These are phyloP conservation scores for Microcaecilia unicolor DNA, from an alignment of 2,797 vertebrate genomes.

Conservation along the genomic window DNA sequence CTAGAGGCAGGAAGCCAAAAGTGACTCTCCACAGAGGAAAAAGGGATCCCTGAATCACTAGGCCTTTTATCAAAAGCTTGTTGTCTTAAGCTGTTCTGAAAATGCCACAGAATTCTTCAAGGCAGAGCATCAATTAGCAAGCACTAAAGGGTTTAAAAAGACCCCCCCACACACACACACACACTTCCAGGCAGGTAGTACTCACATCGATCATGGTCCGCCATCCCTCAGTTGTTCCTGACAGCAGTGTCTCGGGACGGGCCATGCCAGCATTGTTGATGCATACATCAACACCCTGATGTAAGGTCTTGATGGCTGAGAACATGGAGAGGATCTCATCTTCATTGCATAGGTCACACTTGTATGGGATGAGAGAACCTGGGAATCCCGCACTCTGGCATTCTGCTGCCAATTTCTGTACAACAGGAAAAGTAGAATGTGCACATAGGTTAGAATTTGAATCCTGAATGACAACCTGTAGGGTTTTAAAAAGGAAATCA, in stretches of 20 bases:
- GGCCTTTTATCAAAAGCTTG: too few species aligned
- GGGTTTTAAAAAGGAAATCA: too few species aligned
- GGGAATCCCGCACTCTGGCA: slow-evolving; percentile 87
- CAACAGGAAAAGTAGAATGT: too few species aligned
- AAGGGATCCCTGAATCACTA: too few species aligned
- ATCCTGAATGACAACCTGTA: neutral
- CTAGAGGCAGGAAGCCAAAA: too few species aligned
- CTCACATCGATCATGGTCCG: slow-evolving; percentile 90
- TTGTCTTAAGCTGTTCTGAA: neutral
- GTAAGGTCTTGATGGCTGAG: slow-evolving; percentile 81
- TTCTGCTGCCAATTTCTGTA: slow-evolving; percentile 84
- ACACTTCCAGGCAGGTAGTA: too few species aligned
- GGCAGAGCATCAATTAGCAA: neutral
- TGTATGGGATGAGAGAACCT: slow-evolving; percentile 84
- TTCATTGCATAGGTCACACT: slow-evolving; percentile 87
- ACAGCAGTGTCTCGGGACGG: slow-evolving; percentile 77
- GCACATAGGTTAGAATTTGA: too few species aligned
- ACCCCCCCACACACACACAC: too few species aligned
- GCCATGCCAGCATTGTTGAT: slow-evolving; percentile 92
- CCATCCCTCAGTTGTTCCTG: slow-evolving; percentile 81
- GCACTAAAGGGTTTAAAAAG: too few species aligned
- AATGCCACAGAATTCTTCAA: neutral
- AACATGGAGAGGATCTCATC: slow-evolving; percentile 97
- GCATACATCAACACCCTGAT: slow-evolving; percentile 87
- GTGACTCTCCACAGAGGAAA: too few species aligned